Evolutionary conservation across 2,797 vertebrate species (phyloP), one percentile per base, ranked within the genome.

Genomic region (Chloroceryle inda): DNA sequence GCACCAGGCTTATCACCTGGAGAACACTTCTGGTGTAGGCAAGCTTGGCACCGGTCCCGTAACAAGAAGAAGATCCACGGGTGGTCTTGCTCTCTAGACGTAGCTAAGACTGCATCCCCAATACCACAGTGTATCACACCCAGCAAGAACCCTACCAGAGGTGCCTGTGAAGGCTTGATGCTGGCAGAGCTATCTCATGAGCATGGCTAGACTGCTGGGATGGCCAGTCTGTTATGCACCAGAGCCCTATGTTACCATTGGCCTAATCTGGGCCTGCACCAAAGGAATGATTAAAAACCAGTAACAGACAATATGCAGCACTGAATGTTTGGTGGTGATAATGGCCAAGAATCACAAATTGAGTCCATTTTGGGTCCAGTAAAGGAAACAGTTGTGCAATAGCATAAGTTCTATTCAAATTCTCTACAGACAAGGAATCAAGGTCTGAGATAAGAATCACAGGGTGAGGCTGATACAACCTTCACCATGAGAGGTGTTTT

Each of bases 361-460:
- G 59, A 87, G 71, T 82, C 69, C 69, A 69, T 85, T 95, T 92
- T 64, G 67, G 62, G 87, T 56, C 76, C 73, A 85, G 80, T 33
- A 91, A 72, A 75, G 94, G 95, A 97, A 97, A 96, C 82, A 92
- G 92, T 91, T 96, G 85, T 68, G 76, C 79, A 95, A 84, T 44
- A 94, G 66, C 85, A 79, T 96, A 89, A 94, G 55, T 91, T 90
- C 94, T 79, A 73, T 72, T 84, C 69, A 84, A 69, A 69, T 58
- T 49, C 47, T 94, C 66, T 38, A 47, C 59, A 85, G 67, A 93
- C 5, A 2, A 50, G 45, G 73, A 78, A 73, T 72, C 44, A 56
- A 81, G 40, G 62, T 56, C 66, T 0, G 1, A 74, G 76, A 73
- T 89, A 84, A 80, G 50, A 73, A 89, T 69, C 38, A 38, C 23